Percentiles rank a stretch among this genome's conserved stretches.
phyloP scores from a whole-genome alignment of 2,797 vertebrate genomes.

The Austrolebias charrua region DNA sequence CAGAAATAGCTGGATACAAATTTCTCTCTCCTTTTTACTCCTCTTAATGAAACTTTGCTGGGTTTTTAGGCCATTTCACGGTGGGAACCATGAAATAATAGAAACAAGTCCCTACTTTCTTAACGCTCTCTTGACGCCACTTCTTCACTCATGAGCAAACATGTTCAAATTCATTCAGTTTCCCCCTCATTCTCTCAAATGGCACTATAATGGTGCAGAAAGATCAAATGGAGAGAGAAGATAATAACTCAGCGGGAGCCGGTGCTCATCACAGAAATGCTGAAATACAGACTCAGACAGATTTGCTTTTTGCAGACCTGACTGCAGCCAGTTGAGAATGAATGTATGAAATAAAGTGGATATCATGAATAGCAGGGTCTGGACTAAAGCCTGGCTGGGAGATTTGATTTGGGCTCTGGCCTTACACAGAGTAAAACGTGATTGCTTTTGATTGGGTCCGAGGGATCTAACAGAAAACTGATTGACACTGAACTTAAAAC shows the following conservation, averaged over 20 bases:
- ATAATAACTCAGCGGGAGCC: constrained; percentile 33
- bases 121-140: constrained; percentile 18
- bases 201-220: constrained; percentile 11
- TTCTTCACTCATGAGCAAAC: constrained; percentile 41
- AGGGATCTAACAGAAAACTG: constrained; percentile 45
- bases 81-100: constrained; percentile 59
- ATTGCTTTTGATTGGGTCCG: constrained; percentile 57
- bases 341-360: constrained; percentile 46
- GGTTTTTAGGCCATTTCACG: constrained; percentile 57
- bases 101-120: constrained; percentile 37
- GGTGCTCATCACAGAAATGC: constrained; percentile 23
- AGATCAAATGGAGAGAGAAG: constrained; percentile 50
- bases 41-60: constrained; percentile 41
- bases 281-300: constrained; percentile 27
- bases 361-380: constrained; percentile 48
- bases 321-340: constrained; percentile 30
- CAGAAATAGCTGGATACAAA: constrained; percentile 26
- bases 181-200: constrained; percentile 27
- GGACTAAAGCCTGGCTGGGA: constrained; percentile 43
- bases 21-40: constrained; percentile 33
- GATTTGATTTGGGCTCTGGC: constrained; percentile 56
- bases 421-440: constrained; percentile 48
- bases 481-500: constrained; percentile 58
- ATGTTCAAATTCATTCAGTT: constrained; percentile 26
- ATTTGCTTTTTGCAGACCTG: constrained; percentile 28